Evolutionary conservation across 1,140 invertebrate species (phyloP), one percentile per base, ranked within the genome.

Genomic region (Cotesia glomerata): DNA sequence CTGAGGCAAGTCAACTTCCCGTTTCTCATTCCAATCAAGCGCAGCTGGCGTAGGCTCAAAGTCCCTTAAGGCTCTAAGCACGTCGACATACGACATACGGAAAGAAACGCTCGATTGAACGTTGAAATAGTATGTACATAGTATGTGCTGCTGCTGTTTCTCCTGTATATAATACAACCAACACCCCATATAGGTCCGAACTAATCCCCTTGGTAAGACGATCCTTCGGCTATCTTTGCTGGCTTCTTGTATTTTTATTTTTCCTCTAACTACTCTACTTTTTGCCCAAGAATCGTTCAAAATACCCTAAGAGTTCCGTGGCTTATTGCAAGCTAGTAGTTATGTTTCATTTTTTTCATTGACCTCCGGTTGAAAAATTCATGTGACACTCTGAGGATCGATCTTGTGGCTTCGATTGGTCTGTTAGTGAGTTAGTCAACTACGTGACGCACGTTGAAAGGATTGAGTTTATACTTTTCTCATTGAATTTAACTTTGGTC

Each of bases 161-260:
- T 66, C 32, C 18, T 45, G 56, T 66, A 67, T 69, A n/a, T n/a
- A n/a, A n/a, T n/a, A n/a, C n/a, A 70, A 75, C 70, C 62, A 75
- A 75, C 74, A 75, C 74, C 74, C 49, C 16, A 70, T 26, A n/a
- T 34, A 52, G 51, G 52, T 71, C 64, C 62, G 51, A 72, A 72
- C 71, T 75, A 72, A 75, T 75, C 71, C 71, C 59, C 63, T 69
- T 70, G 45, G 74, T 72, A 75, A 75, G 74, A 66, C 71, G 71
- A 75, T 75, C 70, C 71, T 56, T 51, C 51, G 62, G 71, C 66
- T 75, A 70, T 75, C 70, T 70, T 69, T 70, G 69, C 71, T 59
- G 70, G 74, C 70, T 75, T 75, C 74, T 51, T 65, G 11, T 35
- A 13, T 66, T 49, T 49, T 13, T 68, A 39, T 14, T 52, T 61